Percentiles rank a stretch among this genome's conserved stretches.
Conservation (phyloP, 2,888 invertebrate species). For the Dilophus febrilis region DNA sequence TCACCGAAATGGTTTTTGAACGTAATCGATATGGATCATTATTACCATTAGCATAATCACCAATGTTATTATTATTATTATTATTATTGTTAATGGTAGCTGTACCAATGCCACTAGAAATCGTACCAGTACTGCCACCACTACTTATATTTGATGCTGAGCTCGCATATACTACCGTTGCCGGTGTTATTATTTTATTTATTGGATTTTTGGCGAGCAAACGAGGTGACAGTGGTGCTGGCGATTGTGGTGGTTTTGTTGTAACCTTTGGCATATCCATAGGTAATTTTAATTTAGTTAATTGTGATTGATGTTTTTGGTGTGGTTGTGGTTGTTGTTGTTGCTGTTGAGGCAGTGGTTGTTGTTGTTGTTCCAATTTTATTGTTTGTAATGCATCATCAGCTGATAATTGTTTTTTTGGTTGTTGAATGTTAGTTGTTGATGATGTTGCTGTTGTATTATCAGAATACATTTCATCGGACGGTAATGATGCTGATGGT, state of each 20-base stretch:
- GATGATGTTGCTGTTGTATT: neutral
- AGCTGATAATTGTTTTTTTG: conserved; percentile 28
- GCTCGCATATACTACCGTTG: too few relatives aligned
- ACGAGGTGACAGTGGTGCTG: conserved; percentile 39
- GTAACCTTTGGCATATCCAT: conserved; percentile 22
- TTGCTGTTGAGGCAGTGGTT: conserved; percentile 7
- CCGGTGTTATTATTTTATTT: conserved; percentile 16
- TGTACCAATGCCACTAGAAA: conserved; percentile 34
- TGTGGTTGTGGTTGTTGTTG: conserved; percentile 8
- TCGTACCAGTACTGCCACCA: conserved; percentile 25
- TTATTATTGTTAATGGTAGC: conserved; percentile 18
- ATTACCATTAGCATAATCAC: too few relatives aligned
- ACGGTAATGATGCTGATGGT: conserved; percentile 12
- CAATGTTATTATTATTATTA: neutral
- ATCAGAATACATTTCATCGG: neutral
- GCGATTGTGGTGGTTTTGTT: conserved; percentile 45
- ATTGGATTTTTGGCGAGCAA: conserved; percentile 15
- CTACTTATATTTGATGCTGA: conserved; percentile 12
- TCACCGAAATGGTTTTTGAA: conserved; percentile 72
- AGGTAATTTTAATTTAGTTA: conserved; percentile 19
- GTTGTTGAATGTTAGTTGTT: conserved; percentile 7
- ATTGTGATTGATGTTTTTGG: conserved; percentile 21
- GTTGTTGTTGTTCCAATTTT: conserved; percentile 6
- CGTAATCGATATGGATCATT: conserved; percentile 33
- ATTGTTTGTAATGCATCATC: conserved; percentile 21